Conservation (phyloP, 2,888 invertebrate species). For the Dolichomitus sp. region DNA sequence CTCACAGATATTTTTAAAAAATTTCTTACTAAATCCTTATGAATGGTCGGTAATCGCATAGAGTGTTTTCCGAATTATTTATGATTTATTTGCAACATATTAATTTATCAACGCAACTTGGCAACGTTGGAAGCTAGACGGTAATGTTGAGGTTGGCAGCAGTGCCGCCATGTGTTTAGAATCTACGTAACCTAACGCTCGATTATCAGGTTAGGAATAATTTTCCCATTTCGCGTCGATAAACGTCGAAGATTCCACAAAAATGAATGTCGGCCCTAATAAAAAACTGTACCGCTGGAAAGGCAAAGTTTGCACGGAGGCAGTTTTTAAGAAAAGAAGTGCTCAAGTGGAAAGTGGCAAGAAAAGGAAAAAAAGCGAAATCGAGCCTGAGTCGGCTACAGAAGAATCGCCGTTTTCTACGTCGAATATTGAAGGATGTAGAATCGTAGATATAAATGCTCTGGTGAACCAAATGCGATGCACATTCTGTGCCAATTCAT, state of each 20-base stretch:
- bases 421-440: too few species aligned
- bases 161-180: not conserved
- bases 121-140: conserved; percentile 1
- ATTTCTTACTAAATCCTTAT: too few species aligned
- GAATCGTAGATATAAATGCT: too few species aligned
- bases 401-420: too few species aligned
- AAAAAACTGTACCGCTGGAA: conserved; percentile 10
- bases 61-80: conserved; percentile 13
- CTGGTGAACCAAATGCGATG: too few species aligned
- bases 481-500: too few species aligned
- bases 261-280: conserved; percentile 30
- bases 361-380: too few species aligned
- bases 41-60: not conserved
- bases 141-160: conserved; percentile 14
- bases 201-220: not conserved
- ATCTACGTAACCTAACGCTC: not conserved
- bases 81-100: conserved; percentile 13
- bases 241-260: not conserved
- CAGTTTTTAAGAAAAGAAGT: conserved; percentile 1
- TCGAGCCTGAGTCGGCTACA: too few species aligned
- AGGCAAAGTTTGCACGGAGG: conserved; percentile 11
- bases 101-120: not conserved
- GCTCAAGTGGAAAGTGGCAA: conserved; percentile 13
- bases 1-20: not conserved
- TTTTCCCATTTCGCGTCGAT: not conserved